Evolutionary conservation across 2,113 vertebrate species (phyloP).

Genomic region (Microcebus lehilahytsara): DNA sequence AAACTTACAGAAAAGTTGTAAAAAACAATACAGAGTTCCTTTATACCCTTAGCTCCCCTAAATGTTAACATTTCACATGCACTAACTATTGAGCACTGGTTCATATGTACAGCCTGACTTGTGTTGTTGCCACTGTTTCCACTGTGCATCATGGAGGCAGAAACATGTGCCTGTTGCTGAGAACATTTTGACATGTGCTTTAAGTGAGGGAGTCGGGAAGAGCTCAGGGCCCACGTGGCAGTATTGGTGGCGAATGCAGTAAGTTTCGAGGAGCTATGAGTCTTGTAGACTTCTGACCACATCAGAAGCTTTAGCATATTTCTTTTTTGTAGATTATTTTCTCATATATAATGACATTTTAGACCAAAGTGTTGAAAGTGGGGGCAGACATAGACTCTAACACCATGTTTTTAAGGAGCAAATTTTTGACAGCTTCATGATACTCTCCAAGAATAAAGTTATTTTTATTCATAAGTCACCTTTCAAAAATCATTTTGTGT

Average conservation of each 20-base stretch:
- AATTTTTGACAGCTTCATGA: neutral
- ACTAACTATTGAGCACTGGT: neutral
- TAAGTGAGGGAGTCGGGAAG: neutral
- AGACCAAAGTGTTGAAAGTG: neutral
- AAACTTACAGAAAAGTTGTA: neutral
- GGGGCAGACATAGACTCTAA: neutral
- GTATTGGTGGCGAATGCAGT: neutral
- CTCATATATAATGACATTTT: neutral
- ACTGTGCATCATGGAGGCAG: neutral
- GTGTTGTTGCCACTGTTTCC: neutral
- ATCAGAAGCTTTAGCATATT: neutral
- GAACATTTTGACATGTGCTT: neutral
- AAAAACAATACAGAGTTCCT: neutral
- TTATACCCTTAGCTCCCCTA: neutral
- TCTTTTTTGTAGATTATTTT: neutral
- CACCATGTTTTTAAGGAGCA: neutral
- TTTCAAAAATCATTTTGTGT: neutral
- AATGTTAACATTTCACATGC: neutral
- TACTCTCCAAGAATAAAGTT: neutral
- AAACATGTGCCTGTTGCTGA: neutral
- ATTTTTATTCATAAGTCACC: neutral
- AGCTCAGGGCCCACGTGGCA: neutral
- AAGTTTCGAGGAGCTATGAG: neutral
- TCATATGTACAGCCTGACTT: neutral
- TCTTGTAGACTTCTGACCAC: neutral